A percentile compares a stretch with the other conserved stretches of the same genome.
Evolutionary conservation across 2,888 invertebrate genomes (phyloP).

Genomic region (Archaeoteleia sp.): DNA sequence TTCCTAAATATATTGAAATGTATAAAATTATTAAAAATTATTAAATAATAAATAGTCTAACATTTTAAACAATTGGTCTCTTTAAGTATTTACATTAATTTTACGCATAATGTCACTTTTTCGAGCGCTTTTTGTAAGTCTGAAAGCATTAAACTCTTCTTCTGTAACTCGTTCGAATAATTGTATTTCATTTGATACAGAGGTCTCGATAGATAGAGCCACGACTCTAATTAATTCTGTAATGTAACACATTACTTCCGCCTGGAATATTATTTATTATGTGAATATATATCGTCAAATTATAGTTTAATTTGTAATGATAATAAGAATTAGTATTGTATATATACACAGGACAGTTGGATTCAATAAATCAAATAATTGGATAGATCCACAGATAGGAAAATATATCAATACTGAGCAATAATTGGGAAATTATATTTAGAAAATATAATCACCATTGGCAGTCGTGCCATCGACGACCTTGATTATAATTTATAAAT

Average conservation of each 20-base stretch:
- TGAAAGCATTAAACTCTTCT: conserved; percentile 90
- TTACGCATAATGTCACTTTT: conserved; percentile 80
- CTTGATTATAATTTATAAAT: no score
- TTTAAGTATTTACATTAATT: conserved; percentile 78
- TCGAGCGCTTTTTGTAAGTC: conserved; percentile 82
- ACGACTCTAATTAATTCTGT: conserved; percentile 82
- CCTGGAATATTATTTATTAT: conserved; percentile 76
- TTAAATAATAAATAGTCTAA: neutral
- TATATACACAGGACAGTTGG: no score
- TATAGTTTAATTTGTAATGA: no score
- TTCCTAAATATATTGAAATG: conserved; percentile 10
- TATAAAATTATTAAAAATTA: neutral
- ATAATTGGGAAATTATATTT: no score
- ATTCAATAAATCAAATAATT: no score
- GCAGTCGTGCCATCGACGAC: no score
- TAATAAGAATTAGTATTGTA: no score
- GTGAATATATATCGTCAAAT: no score
- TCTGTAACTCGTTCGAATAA: conserved; percentile 85
- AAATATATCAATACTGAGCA: no score
- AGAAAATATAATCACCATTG: no score
- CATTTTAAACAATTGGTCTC: no score
- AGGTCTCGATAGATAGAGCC: conserved; percentile 81
- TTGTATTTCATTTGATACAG: conserved; percentile 83
- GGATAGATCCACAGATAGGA: no score
- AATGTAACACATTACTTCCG: conserved; percentile 82